Percentiles rank a stretch among this genome's conserved stretches.
Evolutionary conservation across 35 echinoderm and acorn worm species (phyloP).

Genomic region (Ptychodera flava): DNA sequence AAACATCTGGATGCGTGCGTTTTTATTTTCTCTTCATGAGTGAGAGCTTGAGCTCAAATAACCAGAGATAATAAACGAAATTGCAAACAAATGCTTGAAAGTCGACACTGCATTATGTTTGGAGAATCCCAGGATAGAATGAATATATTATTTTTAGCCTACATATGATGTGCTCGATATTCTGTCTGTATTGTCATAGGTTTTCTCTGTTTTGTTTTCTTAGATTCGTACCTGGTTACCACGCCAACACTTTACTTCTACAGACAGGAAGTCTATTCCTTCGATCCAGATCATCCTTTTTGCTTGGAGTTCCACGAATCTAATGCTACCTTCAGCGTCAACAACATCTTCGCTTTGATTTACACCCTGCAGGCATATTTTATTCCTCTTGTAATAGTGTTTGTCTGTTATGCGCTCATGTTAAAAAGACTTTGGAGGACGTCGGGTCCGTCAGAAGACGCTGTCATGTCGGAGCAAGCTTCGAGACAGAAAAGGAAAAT

Average conservation of each 20-base stretch:
- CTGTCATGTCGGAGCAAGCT: conserved; percentile 43
- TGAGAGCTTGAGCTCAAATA: no score
- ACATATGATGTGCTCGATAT: no score
- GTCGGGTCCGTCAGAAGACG: conserved; percentile 42
- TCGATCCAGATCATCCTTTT: not conserved
- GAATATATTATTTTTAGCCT: no score
- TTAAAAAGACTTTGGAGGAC: conserved; percentile 52
- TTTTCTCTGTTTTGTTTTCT: not conserved
- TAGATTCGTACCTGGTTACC: not conserved
- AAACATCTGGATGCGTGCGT: no score
- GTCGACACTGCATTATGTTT: no score
- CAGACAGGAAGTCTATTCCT: not conserved
- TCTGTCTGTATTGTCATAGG: no score
- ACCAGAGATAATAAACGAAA: no score
- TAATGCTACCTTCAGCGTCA: not conserved
- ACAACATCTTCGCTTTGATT: not conserved
- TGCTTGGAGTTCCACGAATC: not conserved
- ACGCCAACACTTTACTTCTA: not conserved
- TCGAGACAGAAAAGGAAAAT: conserved; percentile 61
- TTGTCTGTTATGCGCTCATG: conserved; percentile 56
- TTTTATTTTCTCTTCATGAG: no score
- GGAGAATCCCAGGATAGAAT: no score
- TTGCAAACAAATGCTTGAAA: no score
- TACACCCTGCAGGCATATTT: conserved; percentile 30
- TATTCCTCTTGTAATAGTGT: conserved; percentile 39